phyloP scores from a whole-genome alignment of 2,113 vertebrate genomes.

The Brienomyrus brachyistius region DNA sequence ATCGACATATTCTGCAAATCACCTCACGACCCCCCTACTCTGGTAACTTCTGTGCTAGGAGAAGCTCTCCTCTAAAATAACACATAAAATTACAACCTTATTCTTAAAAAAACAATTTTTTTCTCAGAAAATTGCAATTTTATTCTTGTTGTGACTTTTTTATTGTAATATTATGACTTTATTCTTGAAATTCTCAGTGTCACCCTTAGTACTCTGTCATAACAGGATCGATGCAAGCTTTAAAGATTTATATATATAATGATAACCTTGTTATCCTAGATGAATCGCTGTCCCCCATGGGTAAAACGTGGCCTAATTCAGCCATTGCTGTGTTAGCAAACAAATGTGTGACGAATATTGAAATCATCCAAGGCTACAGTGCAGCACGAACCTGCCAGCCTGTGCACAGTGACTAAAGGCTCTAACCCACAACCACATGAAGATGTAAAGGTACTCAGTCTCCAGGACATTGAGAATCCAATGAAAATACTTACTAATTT shows the following conservation, averaged over 20 bases:
- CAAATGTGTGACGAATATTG: background rate
- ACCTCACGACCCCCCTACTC: no score
- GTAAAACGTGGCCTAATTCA: background rate
- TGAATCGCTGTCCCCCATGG: background rate
- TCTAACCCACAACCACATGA: background rate
- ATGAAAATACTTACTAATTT: no score
- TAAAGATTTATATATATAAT: background rate
- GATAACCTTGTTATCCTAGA: background rate
- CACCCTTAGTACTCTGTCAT: no score
- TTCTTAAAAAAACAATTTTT: no score
- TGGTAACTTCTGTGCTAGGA: no score
- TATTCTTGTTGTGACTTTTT: no score
- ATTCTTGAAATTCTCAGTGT: no score
- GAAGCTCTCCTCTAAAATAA: no score
- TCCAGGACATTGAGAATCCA: background rate
- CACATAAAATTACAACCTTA: no score
- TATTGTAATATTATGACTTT: no score
- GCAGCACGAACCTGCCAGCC: background rate
- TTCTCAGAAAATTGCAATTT: no score
- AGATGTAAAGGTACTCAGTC: background rate
- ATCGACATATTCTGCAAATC: no score
- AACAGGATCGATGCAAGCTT: background rate
- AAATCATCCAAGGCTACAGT: background rate
- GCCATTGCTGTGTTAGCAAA: background rate
- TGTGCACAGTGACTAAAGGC: background rate